Evolutionary conservation across 2,113 vertebrate genomes (phyloP), one percentile per base, ranked within the genome.

Genomic region (Dipodomys stephensi): DNA sequence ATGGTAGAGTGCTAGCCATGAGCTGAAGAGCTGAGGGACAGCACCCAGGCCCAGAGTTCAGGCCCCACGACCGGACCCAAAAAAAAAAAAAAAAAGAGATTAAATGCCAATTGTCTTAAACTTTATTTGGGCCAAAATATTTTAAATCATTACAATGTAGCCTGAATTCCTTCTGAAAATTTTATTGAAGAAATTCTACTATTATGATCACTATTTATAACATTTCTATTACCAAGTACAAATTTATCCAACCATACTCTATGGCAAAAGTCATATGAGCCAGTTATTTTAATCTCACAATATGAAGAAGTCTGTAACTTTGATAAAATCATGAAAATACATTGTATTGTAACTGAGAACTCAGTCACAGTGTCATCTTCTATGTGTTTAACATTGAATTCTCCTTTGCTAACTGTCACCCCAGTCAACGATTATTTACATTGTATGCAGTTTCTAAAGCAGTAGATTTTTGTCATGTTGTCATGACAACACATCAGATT

Each of bases 281-380:
- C 93, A 93, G 84, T 97, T 96, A 96, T 94, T 98, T 96, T 97
- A 83, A 95, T 98, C 80, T 96, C 96, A 88, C 30, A 76, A n/a
- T 93, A 62, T 79, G 91, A 93, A 96, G 79, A 97, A 95, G 94
- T 94, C 49, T 97, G 1, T 92, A 96, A 95, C 87, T 96, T 88
- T 93, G 94, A 95, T 97, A 97, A 60, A 76, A 97, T 93, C 71
- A 83, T 69, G 76, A 93, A 82, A 57, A 93, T 97, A 91, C 96
- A 94, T 97, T 97, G 71, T 94, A 82, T 91, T 88, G 64, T 97
- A 96, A 96, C 95, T 95, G 91, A 97, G 93, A 97, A 92, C 88
- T 97, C 94, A 82, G 73, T 97, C 96, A 97, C 84, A 97, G 87
- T 96, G 77, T 69, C 97, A 95, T 94, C 83, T 95, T 96, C 85